phyloP scores from a whole-genome alignment of 2,888 invertebrate genomes.

The Abrostola triplasia region DNA sequence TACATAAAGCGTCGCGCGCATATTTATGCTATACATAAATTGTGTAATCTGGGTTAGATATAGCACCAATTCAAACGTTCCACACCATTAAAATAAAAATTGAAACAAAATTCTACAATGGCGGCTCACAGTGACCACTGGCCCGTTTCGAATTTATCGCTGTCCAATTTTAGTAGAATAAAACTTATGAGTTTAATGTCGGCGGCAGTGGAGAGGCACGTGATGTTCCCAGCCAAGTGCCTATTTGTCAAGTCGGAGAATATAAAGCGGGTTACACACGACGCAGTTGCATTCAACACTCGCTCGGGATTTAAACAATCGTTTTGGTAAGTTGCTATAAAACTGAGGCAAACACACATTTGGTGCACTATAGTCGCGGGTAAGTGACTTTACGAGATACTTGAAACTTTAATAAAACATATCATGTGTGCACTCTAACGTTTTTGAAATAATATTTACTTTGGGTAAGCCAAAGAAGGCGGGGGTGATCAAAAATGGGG shows the following conservation, averaged over 20 bases:
- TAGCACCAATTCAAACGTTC: constrained; percentile 21
- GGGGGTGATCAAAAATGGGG: no score
- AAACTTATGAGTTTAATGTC: constrained; percentile 50
- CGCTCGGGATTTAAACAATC: constrained; percentile 44
- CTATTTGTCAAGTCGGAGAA: constrained; percentile 52
- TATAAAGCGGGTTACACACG: constrained; percentile 45
- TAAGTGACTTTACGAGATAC: constrained; percentile 24
- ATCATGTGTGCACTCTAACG: background rate
- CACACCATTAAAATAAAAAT: constrained; percentile 39
- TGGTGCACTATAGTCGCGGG: constrained; percentile 17
- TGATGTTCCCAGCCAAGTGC: constrained; percentile 50
- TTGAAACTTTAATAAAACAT: constrained; percentile 27
- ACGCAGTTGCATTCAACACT: constrained; percentile 39
- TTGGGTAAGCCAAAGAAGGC: background rate
- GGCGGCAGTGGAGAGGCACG: constrained; percentile 39
- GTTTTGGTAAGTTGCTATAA: constrained; percentile 33
- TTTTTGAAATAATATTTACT: constrained; percentile 5
- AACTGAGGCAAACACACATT: constrained; percentile 42
- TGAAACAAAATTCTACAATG: constrained; percentile 44
- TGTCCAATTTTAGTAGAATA: constrained; percentile 47
- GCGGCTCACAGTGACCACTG: constrained; percentile 32
- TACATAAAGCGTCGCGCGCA: no score
- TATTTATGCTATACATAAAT: no score
- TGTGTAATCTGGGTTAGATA: constrained; percentile 3
- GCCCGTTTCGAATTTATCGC: constrained; percentile 46